Evolutionary conservation across 2,113 vertebrate genomes (phyloP), one percentile per base, ranked within the genome.

Genomic region (Cinclus mexicanus): DNA sequence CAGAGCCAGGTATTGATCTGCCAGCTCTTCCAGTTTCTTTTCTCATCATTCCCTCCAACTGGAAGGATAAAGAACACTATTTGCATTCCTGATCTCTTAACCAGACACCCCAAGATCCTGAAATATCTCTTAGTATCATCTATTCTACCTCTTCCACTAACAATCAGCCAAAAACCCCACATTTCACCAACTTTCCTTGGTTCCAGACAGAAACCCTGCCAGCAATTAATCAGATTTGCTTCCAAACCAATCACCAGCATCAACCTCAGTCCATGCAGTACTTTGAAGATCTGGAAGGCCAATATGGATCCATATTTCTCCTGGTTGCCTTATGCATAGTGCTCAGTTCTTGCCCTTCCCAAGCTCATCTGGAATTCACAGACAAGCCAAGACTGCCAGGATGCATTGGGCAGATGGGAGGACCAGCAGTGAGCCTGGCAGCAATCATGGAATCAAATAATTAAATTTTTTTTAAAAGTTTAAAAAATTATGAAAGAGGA

Each of bases 101-200:
- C 15, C 37, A 56, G 31, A 44, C 19, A 3, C 33, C 21, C 35
- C 42, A 77, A 83, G 35, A 50, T 33, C 26, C 15, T 56, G 42
- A 69, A 49, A 35, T 64, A 10, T 33, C 69, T 60, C 49, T 77
- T 14, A 22, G 6, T 74, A 90, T 41, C 44, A 76, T 41, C n/a
- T 76, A 31, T 80, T 90, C 79, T 84, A 69, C 35, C 44, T 91
- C 72, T 88, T 90, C 63, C 49, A 56, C 52, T 85, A 80, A 41
- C 29, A 81, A 59, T 19, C 8, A 5, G 20, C 33, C 52, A 74
- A 89, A 92, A 50, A 33, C 46, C 46, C 57, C 71, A 74, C 26
- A 78, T 95, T 94, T 96, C 89, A 94, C 47, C 64, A 80, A 14
- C 16, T 82, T 81, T 67, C 39, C 52, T 67, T 64, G 47, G 72